Conservation (phyloP, 2,113 vertebrate genomes). For the Heptranchias perlo region DNA sequence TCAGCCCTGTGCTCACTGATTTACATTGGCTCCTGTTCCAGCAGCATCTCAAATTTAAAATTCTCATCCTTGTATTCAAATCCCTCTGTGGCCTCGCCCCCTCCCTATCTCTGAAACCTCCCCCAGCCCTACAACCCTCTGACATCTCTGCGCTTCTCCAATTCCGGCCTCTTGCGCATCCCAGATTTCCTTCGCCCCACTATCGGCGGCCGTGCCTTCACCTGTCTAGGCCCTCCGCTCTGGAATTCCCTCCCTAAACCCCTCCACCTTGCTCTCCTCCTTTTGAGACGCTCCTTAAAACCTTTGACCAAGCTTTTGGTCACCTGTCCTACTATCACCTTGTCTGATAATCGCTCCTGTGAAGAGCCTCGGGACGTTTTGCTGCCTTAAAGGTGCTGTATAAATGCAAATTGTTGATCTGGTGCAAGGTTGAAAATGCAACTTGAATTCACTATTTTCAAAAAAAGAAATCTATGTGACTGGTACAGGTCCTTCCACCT, state of each 20-base stretch:
- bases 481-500: too few species aligned
- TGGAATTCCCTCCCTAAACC: background rate
- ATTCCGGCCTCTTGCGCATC: background rate
- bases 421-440: too few species aligned
- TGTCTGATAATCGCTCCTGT: background rate
- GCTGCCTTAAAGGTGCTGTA: background rate
- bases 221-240: background rate
- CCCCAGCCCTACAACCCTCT: background rate
- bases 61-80: background rate
- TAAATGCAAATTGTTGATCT: too few species aligned
- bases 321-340: background rate
- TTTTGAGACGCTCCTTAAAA: background rate
- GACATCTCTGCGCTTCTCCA: background rate
- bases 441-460: too few species aligned
- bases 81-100: background rate
- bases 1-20: background rate
- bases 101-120: background rate
- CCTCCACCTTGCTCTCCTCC: background rate
- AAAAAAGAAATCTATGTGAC: too few species aligned
- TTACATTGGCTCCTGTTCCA: background rate
- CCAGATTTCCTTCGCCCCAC: background rate
- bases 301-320: background rate
- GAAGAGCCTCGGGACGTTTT: too few species aligned
- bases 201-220: background rate
- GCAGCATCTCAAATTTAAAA: background rate